Conservation (phyloP, 1,140 invertebrate genomes). For the Lepidurus couesii region DNA sequence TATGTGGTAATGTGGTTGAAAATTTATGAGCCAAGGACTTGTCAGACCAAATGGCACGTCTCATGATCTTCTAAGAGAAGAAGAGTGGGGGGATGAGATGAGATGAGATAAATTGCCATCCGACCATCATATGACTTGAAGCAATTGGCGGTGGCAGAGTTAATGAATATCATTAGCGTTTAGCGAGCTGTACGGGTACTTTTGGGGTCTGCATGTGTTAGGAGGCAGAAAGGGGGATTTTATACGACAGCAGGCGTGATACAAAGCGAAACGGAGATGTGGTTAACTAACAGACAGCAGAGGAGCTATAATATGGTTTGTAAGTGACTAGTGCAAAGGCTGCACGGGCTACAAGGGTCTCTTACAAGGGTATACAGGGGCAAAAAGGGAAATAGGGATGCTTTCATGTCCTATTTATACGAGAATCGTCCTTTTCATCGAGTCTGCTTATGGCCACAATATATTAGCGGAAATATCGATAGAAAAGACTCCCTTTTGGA, state of each 20-base stretch:
- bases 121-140: conserved; percentile 11
- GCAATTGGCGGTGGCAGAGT: neutral
- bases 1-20: neutral
- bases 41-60: conserved; percentile 24
- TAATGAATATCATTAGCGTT: conserved; percentile 19
- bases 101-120: neutral
- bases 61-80: conserved; percentile 17
- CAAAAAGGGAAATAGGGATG: neutral
- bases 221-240: neutral
- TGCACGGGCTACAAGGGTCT: too few relatives aligned
- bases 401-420: neutral
- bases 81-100: neutral
- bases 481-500: neutral
- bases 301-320: conserved; percentile 16
- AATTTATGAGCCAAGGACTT: conserved; percentile 24
- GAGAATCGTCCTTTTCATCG: conserved; percentile 3
- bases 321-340: neutral
- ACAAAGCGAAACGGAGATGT: neutral
- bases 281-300: conserved; percentile 15
- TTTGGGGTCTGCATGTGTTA: neutral
- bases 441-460: neutral
- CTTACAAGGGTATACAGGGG: neutral
- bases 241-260: conserved; percentile 7
- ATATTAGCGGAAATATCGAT: neutral
- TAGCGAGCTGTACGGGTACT: neutral